Conservation (phyloP, 2,113 vertebrate genomes). For the Lamprotornis superbus region DNA sequence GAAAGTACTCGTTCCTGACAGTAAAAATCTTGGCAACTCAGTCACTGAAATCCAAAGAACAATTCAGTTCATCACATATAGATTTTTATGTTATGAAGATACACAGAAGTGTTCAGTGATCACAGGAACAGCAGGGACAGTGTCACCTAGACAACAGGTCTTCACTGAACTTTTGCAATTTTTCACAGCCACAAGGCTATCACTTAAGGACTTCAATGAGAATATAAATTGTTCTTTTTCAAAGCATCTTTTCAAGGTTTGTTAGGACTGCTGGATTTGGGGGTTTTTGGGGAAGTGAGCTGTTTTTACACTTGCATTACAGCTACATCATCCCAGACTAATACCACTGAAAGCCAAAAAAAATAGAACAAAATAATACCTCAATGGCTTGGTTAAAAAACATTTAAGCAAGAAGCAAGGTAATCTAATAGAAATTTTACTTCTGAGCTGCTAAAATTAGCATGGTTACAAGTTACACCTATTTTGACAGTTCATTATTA, state of each 20-base stretch:
- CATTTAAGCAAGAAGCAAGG: background rate
- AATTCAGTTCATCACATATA: background rate
- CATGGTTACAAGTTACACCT: background rate
- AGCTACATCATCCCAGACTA: background rate
- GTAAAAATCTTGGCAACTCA: background rate
- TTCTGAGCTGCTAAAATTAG: background rate
- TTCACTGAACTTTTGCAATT: background rate
- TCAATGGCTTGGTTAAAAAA: background rate
- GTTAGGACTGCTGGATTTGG: background rate
- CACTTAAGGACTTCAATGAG: background rate
- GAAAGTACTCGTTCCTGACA: background rate
- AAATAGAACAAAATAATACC: background rate
- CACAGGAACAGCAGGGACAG: background rate
- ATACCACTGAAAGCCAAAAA: background rate
- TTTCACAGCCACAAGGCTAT: background rate
- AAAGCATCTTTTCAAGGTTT: background rate
- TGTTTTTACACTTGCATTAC: background rate
- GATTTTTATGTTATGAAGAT: background rate
- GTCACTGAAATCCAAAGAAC: background rate
- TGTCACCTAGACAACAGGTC: background rate
- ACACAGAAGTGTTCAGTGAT: background rate
- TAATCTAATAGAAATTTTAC: background rate
- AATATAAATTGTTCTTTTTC: background rate
- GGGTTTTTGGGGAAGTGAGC: accelerated
- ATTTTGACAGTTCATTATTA: background rate